These are phyloP conservation scores for Nettapus auritus DNA, from an alignment of 2,113 vertebrate genomes.

Conservation along the genomic window DNA sequence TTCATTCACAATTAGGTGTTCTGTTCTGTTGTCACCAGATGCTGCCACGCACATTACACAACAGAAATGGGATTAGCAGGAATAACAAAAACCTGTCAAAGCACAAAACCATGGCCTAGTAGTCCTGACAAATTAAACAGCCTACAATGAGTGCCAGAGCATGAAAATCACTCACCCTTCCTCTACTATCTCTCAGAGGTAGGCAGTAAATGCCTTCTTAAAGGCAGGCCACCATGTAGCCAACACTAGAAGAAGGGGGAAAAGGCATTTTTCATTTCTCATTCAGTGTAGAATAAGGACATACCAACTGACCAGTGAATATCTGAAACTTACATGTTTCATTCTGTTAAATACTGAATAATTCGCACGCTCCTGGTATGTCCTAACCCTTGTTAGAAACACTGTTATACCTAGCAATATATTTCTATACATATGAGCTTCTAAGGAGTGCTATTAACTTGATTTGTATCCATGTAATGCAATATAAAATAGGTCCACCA, in stretches of 20 bases:
- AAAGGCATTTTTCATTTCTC: not conserved
- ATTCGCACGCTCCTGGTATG: not conserved
- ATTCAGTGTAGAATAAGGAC: not conserved
- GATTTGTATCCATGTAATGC: not conserved
- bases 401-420: not conserved
- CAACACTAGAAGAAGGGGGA: not conserved
- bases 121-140: constrained; percentile 72
- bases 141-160: constrained; percentile 64
- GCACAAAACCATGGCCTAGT: constrained; percentile 69
- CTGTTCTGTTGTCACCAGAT: constrained; percentile 74
- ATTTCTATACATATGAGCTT: not conserved
- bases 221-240: constrained; percentile 46
- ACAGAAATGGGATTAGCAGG: constrained; percentile 73
- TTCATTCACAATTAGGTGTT: constrained; percentile 76
- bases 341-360: not conserved
- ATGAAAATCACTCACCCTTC: constrained; percentile 71
- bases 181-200: constrained; percentile 56
- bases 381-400: not conserved
- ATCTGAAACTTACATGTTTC: not conserved
- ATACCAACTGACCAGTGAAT: not conserved
- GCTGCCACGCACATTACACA: constrained; percentile 73
- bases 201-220: constrained; percentile 38
- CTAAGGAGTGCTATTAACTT: not conserved
- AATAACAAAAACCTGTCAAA: constrained; percentile 74
- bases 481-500: not conserved